A percentile compares a stretch with the other conserved stretches of the same genome.
These are phyloP conservation scores for Gorsachius magnificus DNA, from an alignment of 2,797 vertebrate species.

Conservation along the genomic window DNA sequence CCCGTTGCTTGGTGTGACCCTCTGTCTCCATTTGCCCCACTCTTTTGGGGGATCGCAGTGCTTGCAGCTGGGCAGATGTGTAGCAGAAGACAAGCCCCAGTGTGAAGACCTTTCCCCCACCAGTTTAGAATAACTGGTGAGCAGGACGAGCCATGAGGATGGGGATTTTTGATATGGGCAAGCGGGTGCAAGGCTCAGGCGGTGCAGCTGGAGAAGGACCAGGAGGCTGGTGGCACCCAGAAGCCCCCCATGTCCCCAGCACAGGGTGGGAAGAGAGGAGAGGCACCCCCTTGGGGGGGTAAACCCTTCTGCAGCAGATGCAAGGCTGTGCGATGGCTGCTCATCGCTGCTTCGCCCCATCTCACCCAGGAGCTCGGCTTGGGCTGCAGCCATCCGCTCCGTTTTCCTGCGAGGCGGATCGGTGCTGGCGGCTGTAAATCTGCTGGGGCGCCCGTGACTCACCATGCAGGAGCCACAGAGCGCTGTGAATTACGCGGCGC, in stretches of 20 bases:
- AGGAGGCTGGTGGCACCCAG: neutral
- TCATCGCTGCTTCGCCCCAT: rapidly evolving
- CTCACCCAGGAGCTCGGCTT: neutral
- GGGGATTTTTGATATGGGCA: neutral
- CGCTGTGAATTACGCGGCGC: rapidly evolving
- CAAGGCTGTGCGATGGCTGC: neutral
- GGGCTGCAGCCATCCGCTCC: neutral
- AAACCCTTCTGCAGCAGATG: neutral
- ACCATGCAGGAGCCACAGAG: rapidly evolving
- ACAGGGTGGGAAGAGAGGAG: neutral
- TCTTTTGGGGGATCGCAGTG: neutral
- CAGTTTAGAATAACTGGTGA: neutral
- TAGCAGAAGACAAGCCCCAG: rapidly evolving
- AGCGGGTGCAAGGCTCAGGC: rapidly evolving
- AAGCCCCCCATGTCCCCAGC: neutral
- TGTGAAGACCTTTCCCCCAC: neutral
- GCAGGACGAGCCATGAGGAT: neutral
- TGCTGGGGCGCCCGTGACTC: neutral
- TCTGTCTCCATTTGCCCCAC: rapidly evolving
- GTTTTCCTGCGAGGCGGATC: neutral
- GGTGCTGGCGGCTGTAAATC: neutral
- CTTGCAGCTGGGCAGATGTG: neutral
- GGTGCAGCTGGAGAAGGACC: neutral
- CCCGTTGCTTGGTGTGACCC: neutral
- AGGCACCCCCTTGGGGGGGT: neutral